phyloP scores from a whole-genome alignment of 2,888 invertebrate genomes.

The Diloba caeruleocephala region DNA sequence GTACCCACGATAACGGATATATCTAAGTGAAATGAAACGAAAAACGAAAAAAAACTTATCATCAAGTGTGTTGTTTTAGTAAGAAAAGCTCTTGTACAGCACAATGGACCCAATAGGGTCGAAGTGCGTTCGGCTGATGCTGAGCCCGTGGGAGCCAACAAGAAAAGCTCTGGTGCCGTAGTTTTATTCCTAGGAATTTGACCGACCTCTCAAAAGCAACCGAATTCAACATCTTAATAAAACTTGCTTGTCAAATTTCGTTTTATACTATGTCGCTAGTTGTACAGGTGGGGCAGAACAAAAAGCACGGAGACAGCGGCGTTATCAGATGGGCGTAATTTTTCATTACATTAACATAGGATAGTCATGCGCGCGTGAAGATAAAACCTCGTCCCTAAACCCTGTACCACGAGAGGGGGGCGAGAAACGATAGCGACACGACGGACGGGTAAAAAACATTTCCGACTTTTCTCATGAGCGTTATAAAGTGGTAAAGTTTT shows the following conservation, averaged over 20 bases:
- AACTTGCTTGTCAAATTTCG: neutral
- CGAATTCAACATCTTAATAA: neutral
- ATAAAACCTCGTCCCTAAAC: conserved; percentile 76
- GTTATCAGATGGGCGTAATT: conserved; percentile 86
- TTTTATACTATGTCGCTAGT: neutral
- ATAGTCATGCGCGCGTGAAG: conserved; percentile 85
- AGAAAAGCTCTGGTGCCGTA: no score
- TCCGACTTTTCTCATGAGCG: conserved; percentile 4
- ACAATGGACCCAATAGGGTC: no score
- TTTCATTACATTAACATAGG: conserved; percentile 88
- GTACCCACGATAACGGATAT: no score
- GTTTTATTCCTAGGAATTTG: no score
- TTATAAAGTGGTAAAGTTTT: no score
- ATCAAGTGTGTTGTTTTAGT: no score
- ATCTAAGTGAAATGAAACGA: no score
- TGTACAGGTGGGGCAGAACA: conserved; percentile 49
- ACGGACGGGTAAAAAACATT: neutral
- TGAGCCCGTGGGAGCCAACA: no score
- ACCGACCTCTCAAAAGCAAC: no score
- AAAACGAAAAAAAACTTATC: no score
- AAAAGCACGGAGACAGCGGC: conserved; percentile 67
- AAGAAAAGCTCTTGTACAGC: no score
- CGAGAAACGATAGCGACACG: conserved; percentile 42
- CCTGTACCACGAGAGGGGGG: conserved; percentile 69
- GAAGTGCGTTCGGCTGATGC: no score